These are phyloP conservation scores for Elgaria multicarinata DNA, from an alignment of 2,113 vertebrate genomes.

Conservation along the genomic window DNA sequence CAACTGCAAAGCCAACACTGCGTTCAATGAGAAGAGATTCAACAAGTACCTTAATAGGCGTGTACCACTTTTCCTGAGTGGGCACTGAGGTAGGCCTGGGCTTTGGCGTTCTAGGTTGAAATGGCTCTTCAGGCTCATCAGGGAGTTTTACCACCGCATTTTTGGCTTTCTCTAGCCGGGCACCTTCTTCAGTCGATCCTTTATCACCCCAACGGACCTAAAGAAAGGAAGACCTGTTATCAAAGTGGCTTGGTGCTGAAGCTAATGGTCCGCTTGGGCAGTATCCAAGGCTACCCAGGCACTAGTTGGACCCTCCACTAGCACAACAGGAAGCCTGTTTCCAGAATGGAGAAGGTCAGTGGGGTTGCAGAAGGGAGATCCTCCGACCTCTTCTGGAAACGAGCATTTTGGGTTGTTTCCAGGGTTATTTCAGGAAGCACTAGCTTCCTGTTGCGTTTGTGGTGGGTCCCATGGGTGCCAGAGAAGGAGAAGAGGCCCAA, in stretches of 20 bases:
- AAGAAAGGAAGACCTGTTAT: conserved; percentile 33
- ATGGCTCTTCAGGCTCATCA: conserved; percentile 84
- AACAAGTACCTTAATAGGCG: conserved; percentile 90
- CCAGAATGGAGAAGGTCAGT: too few relatives aligned
- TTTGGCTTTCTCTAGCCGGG: conserved; percentile 94
- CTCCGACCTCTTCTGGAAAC: too few relatives aligned
- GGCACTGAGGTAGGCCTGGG: conserved; percentile 70
- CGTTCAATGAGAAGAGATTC: background rate
- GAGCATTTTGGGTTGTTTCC: too few relatives aligned
- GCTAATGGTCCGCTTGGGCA: background rate
- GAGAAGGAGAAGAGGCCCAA: background rate
- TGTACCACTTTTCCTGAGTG: conserved; percentile 92
- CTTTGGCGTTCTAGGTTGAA: conserved; percentile 74
- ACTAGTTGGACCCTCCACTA: too few relatives aligned
- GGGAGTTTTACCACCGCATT: conserved; percentile 91
- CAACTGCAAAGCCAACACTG: background rate
- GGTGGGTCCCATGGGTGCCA: too few relatives aligned
- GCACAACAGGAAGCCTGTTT: too few relatives aligned
- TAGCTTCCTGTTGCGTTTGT: too few relatives aligned
- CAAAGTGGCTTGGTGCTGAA: too few relatives aligned
- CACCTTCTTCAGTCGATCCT: conserved; percentile 96
- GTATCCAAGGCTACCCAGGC: too few relatives aligned
- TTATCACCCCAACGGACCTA: conserved; percentile 98
- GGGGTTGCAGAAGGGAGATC: too few relatives aligned
- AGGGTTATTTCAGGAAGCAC: too few relatives aligned